phyloP scores from a whole-genome alignment of 2,113 vertebrate genomes.

The Amblyopsis rosae region DNA sequence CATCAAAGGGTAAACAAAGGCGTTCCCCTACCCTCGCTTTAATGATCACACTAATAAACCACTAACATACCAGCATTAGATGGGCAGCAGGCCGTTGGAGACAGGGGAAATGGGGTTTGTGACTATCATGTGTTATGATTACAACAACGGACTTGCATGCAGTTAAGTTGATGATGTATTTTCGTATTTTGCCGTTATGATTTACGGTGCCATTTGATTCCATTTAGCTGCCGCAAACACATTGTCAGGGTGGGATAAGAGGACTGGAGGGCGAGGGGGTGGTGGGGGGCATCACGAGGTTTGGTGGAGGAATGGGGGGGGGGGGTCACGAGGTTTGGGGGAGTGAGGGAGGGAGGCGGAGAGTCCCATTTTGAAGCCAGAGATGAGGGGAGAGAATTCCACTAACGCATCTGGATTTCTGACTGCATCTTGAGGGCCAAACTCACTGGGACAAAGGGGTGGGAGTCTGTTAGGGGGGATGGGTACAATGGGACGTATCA shows the following conservation, averaged over 20 bases:
- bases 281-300: slow-evolving; percentile 63
- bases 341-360: slow-evolving; percentile 37
- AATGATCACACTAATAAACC: slow-evolving; percentile 47
- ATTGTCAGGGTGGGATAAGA: slow-evolving; percentile 34
- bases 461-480: slow-evolving; percentile 26
- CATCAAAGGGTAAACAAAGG: slow-evolving; percentile 44
- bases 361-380: slow-evolving; percentile 70
- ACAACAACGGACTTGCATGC: slow-evolving; percentile 25
- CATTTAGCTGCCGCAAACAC: slow-evolving; percentile 24
- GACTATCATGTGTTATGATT: slow-evolving; percentile 49
- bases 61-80: slow-evolving; percentile 14
- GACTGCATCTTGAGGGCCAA: slow-evolving; percentile 66
- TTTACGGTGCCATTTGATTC: slow-evolving; percentile 52
- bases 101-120: slow-evolving; percentile 15
- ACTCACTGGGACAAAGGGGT: slow-evolving; percentile 40
- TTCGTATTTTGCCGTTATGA: slow-evolving; percentile 50
- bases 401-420: slow-evolving; percentile 80
- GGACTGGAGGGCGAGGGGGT: slow-evolving; percentile 26
- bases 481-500: not conserved
- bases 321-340: not conserved
- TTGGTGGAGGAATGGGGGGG: slow-evolving; percentile 4
- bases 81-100: slow-evolving; percentile 21
- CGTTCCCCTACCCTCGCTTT: slow-evolving; percentile 28
- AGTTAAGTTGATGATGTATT: slow-evolving; percentile 51
- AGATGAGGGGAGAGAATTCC: slow-evolving; percentile 72